phyloP scores from a whole-genome alignment of 2,113 vertebrate genomes.

The Melospiza melodia region DNA sequence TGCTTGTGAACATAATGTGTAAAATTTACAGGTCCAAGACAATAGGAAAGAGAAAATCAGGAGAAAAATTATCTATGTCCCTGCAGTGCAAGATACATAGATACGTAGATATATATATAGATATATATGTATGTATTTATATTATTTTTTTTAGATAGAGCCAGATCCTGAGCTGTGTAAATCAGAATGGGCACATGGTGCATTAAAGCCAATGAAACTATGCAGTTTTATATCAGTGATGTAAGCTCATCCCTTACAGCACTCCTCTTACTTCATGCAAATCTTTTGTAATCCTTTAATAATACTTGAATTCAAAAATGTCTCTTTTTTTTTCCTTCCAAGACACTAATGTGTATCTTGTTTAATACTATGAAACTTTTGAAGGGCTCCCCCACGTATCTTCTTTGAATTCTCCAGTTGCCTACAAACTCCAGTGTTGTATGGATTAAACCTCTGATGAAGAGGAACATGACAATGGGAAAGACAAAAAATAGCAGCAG shows the following conservation, averaged over 20 bases:
- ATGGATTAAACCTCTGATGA: conserved; percentile 34
- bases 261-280: neutral
- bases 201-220: neutral
- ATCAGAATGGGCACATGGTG: neutral
- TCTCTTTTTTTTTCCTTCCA: neutral
- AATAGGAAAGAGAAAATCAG: neutral
- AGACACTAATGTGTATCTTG: neutral
- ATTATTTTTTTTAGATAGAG: neutral
- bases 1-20: neutral
- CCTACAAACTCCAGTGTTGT: neutral
- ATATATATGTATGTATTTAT: neutral
- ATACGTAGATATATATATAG: no score
- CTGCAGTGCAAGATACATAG: neutral
- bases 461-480: conserved; percentile 12
- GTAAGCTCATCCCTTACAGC: neutral
- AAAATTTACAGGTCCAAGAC: conserved; percentile 29
- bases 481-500: conserved; percentile 7
- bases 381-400: neutral
- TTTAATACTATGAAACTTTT: conserved; percentile 11
- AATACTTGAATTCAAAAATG: neutral
- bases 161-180: neutral
- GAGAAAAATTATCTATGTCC: neutral
- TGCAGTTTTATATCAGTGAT: neutral
- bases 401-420: neutral
- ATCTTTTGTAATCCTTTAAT: neutral